These are phyloP conservation scores for Bombus breviceps DNA, from an alignment of 1,140 invertebrate species.

Conservation along the genomic window DNA sequence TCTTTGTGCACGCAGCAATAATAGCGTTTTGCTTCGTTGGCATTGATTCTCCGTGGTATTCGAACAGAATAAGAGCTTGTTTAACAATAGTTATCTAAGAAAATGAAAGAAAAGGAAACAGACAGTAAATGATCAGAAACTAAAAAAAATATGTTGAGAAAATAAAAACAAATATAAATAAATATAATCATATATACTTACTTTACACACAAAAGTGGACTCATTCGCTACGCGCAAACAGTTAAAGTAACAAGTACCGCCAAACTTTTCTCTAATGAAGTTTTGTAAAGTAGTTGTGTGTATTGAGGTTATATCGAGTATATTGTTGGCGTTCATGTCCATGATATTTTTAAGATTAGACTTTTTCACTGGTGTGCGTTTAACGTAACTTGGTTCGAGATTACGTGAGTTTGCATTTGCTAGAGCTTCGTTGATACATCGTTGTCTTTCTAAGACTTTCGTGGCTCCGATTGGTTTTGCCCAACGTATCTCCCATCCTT, in stretches of 20 bases:
- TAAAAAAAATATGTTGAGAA: neutral
- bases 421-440: slow-evolving; percentile 75
- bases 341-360: neutral
- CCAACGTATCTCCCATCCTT: slow-evolving; percentile 79
- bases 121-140: neutral
- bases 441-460: slow-evolving; percentile 75
- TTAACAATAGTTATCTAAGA: slow-evolving; percentile 63
- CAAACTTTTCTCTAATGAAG: slow-evolving; percentile 67
- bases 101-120: neutral
- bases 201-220: slow-evolving; percentile 35
- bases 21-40: slow-evolving; percentile 61
- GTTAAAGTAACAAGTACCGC: slow-evolving; percentile 68
- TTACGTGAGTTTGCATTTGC: slow-evolving; percentile 10
- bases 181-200: neutral
- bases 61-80: slow-evolving; percentile 44
- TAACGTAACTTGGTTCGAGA: slow-evolving; percentile 31
- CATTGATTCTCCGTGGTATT: slow-evolving; percentile 60
- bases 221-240: neutral
- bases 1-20: slow-evolving; percentile 48
- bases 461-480: slow-evolving; percentile 78
- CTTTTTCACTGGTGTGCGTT: slow-evolving; percentile 30
- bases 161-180: neutral
- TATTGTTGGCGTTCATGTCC: slow-evolving; percentile 22
- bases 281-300: slow-evolving; percentile 60
- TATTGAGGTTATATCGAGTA: neutral